Evolutionary conservation across 2,113 vertebrate genomes (phyloP).

Genomic region (Heloderma charlesbogerti): DNA sequence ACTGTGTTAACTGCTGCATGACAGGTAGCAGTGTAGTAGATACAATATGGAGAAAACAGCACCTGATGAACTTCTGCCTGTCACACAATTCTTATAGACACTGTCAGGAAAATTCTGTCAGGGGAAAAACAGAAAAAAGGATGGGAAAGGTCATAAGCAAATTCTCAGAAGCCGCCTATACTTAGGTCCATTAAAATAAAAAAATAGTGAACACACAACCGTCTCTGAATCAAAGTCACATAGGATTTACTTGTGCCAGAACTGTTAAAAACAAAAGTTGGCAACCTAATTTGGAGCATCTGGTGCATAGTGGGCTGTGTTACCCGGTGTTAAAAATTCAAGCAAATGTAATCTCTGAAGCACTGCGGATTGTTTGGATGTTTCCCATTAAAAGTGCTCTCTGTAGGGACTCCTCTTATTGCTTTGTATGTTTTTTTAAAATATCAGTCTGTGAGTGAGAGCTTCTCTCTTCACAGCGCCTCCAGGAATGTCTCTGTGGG

Average conservation of each 20-base stretch:
- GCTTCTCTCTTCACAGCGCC: slow-evolving; percentile 18
- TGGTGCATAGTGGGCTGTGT: not conserved
- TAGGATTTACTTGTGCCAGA: not conserved
- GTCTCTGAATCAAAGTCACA: not conserved
- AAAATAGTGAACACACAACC: not conserved
- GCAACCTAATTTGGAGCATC: not conserved
- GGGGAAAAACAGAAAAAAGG: not conserved
- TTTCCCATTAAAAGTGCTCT: slow-evolving; percentile 15
- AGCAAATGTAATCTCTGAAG: slow-evolving; percentile 17
- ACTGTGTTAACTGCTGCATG: not conserved
- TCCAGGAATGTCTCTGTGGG: not conserved
- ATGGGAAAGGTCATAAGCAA: not conserved
- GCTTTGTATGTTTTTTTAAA: not conserved
- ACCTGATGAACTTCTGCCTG: not conserved
- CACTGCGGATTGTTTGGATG: not conserved
- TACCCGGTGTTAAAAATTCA: not conserved
- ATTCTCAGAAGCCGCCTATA: not conserved
- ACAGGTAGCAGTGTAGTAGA: not conserved
- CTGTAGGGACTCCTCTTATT: not conserved
- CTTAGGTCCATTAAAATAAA: not conserved
- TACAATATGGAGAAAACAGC: not conserved
- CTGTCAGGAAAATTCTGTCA: not conserved
- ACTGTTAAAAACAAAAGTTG: not conserved
- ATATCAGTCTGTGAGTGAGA: not conserved
- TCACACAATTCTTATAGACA: too few relatives aligned